These are phyloP conservation scores for Eunapius fragilis DNA, from an alignment of 37 sponge, comb jelly and placozoan genomes.

Conservation along the genomic window DNA sequence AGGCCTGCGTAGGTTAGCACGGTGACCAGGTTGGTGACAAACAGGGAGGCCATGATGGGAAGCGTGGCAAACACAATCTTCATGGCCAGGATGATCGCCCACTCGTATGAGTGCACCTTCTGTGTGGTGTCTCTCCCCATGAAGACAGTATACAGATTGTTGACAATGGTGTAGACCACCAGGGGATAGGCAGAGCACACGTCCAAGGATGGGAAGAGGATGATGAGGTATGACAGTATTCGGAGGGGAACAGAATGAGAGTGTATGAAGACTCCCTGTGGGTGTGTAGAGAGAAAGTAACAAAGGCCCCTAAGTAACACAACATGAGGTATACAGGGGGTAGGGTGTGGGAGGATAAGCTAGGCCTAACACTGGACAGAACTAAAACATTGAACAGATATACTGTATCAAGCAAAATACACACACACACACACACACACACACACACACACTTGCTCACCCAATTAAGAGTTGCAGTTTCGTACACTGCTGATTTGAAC, in stretches of 20 bases:
- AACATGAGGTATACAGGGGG: background rate
- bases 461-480: slow-evolving; percentile 86
- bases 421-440: slow-evolving; percentile 34
- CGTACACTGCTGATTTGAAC: slow-evolving; percentile 57
- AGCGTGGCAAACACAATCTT: slow-evolving; percentile 56
- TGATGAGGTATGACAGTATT: slow-evolving; percentile 77
- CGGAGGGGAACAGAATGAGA: slow-evolving; percentile 26
- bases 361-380: background rate
- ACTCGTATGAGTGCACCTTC: slow-evolving; percentile 5
- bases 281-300: background rate
- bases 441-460: slow-evolving; percentile 41
- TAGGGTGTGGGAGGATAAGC: background rate
- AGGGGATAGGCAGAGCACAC: slow-evolving; percentile 91
- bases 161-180: slow-evolving; percentile 58
- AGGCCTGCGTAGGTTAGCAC: slow-evolving; percentile 87
- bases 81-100: slow-evolving; percentile 30
- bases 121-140: slow-evolving; percentile 57
- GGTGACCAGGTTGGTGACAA: slow-evolving; percentile 80
- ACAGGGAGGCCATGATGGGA: slow-evolving; percentile 74
- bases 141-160: slow-evolving; percentile 73
- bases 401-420: background rate
- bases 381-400: background rate
- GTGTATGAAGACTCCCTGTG: background rate
- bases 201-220: slow-evolving; percentile 90
- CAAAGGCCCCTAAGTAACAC: background rate